Base-by-base conservation (phyloP, 2,113 vertebrate species). In the Paracanthobrama guichenoti region DNA sequence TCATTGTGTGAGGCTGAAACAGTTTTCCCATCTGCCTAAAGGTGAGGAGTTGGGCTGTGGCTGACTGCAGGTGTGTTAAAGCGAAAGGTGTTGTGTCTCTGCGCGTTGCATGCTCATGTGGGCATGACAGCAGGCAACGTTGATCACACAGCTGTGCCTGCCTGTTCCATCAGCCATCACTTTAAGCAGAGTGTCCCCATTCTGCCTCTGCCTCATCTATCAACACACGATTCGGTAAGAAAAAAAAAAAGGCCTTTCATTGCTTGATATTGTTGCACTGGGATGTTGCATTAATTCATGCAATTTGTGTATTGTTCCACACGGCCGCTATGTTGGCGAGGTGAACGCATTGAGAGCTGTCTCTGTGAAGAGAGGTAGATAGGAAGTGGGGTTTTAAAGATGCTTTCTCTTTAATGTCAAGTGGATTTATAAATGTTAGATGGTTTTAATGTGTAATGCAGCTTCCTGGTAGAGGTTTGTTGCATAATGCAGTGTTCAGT, bases 121-220 rank as follows among this genome's bases (percentile, higher is more conserved):
- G 42, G 28, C 81, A 85, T 24, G 50, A 78, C 71, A 48, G 46
- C 55, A 80, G 78, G 55, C 24, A 22, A 50, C 77, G 73, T 83
- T 59, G 66, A 73, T 72, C 67, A 50, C 78, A 80, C 67, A 81
- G 78, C 62, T 75, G 81, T 60, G 75, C 79, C 44, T 42, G 71
- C 60, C 46, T 64, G 14, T 81, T 31, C 84, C 87, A 84, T 78
- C 76, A 75, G 81, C 50, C 50, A 60, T 53, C 59, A 48, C 73
- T 72, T 50, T 79, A 57, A 81, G 66, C 79, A 81, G 79, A 81
- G 50, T 74, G 72, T 74, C 78, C 84, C 26, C 72, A 86, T 84
- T 88, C 87, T 86, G 82, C 76, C 87, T 69, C 64, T 22, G 78
- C 78, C 73, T 84, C 73, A 67, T 86, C 78, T 82, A 84, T 86